Base-by-base conservation (phyloP, 2,113 vertebrate species). In the Tympanuchus pallidicinctus region DNA sequence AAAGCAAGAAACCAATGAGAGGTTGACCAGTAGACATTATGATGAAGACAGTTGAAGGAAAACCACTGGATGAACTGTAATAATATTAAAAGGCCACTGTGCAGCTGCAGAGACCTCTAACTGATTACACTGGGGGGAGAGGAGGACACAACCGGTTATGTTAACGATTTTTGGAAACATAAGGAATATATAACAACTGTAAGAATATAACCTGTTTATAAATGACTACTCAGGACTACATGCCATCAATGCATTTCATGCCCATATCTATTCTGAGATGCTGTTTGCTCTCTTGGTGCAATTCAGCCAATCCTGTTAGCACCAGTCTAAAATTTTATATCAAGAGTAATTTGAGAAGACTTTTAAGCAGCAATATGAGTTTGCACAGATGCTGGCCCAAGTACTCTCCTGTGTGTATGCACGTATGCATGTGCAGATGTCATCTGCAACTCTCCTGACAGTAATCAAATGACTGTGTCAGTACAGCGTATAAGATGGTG, bases 401-500 rank as follows among this genome's bases (percentile, higher is more conserved):
- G 50, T 20, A 10, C 25, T 69, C 28, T 83, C 36, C 42, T 32
- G 15, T 36, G 25, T 20, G 8, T 10, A 19, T 21, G 4, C 10
- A 56, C 11, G 18, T 9, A 27, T 6, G 21, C 4, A 48, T 6
- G 1, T 30, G 52, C 24, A 6, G 14, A 4, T 16, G 28, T 36
- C 59, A 66, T 22, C 20, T 50, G 27, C 22, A 43, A 42, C 22
- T 38, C 32, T 22, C 11, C 21, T 36, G 30, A 47, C 0, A 0
- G 13, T 56, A 13, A 17, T 48, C 65, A 81, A 72, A 42, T 13
- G 0, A 0, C 32, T 45, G 11, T 76, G n/a, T 21, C 64, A 66
- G 40, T 42, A 22, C 36, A 20, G 16, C 4, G 10, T 27, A 56
- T n/a, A 22, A 63, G 32, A 10, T 8, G 32, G 12, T 30, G 13